Conservation (phyloP, 2,113 vertebrate species). For the Dolichotis patagonum region DNA sequence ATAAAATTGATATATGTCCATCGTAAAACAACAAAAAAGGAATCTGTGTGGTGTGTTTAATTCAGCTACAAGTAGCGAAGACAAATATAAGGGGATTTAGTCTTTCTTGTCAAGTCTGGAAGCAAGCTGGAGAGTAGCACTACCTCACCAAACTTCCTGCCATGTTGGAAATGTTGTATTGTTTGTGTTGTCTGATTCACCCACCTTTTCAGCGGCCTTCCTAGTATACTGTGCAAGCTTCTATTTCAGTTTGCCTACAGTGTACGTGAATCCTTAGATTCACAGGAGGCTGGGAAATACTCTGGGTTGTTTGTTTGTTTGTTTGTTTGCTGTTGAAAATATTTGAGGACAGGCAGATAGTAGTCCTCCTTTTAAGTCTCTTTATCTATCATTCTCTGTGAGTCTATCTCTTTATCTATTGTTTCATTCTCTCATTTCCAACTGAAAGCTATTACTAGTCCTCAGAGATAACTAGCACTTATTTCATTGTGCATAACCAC, state of each 20-base stretch:
- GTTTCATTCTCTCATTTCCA: not conserved
- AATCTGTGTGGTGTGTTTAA: not conserved
- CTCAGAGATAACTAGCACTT: not conserved
- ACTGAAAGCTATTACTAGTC: not conserved
- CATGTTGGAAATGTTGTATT: not conserved
- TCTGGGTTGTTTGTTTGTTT: not conserved
- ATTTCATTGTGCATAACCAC: not conserved
- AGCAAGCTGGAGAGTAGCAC: not conserved
- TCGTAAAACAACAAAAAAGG: not conserved
- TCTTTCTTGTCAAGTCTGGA: not conserved
- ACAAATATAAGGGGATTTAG: not conserved
- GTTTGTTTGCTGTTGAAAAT: not conserved
- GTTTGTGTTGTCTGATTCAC: not conserved
- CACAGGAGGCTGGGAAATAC: not conserved
- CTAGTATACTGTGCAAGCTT: not conserved
- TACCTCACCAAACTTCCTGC: not conserved
- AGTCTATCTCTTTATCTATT: not conserved
- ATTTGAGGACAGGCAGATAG: not conserved
- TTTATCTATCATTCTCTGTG: not conserved
- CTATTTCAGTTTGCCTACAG: not conserved
- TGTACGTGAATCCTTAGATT: not conserved
- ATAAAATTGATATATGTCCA: slow-evolving; percentile 39
- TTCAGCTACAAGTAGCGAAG: slow-evolving; percentile 39
- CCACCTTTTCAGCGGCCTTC: not conserved
- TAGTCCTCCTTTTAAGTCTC: not conserved